These are phyloP conservation scores for Linurgus olivaceus DNA, from an alignment of 2,797 vertebrate genomes.

Conservation along the genomic window DNA sequence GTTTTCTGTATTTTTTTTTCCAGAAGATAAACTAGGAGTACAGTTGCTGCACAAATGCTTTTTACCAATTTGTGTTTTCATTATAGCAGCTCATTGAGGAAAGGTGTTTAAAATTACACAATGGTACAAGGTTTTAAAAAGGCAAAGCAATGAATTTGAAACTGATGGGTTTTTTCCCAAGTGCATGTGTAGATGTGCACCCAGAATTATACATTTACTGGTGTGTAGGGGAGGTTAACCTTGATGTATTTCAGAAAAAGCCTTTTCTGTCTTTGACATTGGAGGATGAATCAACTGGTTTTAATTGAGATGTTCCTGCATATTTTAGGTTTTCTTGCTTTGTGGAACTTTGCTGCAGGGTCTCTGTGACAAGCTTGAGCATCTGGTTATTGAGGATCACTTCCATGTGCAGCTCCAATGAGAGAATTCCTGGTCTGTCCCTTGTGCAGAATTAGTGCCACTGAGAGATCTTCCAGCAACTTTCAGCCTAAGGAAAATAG, in stretches of 20 bases:
- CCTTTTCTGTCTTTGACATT: not conserved
- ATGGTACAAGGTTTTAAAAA: not conserved
- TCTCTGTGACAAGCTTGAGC: not conserved
- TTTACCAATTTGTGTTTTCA: not conserved
- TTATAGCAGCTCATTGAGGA: not conserved
- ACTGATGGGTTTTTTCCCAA: not conserved
- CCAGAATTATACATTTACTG: not conserved
- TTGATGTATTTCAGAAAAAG: not conserved
- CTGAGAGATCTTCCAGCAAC: not conserved
- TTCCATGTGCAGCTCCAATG: not conserved
- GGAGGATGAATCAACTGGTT: not conserved
- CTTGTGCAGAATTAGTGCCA: not conserved
- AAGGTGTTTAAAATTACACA: not conserved
- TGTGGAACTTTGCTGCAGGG: not conserved
- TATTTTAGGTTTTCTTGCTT: not conserved
- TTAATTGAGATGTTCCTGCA: not conserved
- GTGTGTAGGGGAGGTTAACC: fast-evolving
- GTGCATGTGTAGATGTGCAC: not conserved
- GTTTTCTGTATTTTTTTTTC: not conserved
- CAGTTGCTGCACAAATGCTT: not conserved
- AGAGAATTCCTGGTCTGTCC: not conserved
- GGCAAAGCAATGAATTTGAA: not conserved
- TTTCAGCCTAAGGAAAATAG: not conserved
- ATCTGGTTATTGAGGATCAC: not conserved
- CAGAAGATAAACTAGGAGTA: not conserved